These are phyloP conservation scores for Anneissia japonica DNA, from an alignment of 35 echinoderm and acorn worm species.

Conservation along the genomic window DNA sequence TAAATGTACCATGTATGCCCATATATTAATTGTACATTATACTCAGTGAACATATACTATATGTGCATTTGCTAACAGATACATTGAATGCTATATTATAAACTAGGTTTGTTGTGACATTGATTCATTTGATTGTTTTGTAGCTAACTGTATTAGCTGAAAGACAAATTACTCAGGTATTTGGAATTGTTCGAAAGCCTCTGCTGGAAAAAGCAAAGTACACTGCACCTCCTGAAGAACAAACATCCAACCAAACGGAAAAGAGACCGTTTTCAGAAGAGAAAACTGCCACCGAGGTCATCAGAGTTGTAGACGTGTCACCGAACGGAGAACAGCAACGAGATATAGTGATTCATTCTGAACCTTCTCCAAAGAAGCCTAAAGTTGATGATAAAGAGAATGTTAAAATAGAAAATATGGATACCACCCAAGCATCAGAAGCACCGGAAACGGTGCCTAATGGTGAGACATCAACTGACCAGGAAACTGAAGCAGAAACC, in stretches of 20 bases:
- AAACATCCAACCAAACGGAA: too few relatives aligned
- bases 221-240: neutral
- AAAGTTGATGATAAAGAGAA: neutral
- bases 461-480: neutral
- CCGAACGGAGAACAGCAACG: neutral
- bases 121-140: too few relatives aligned
- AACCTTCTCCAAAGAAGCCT: neutral
- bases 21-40: too few relatives aligned
- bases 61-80: too few relatives aligned
- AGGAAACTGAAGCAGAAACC: neutral
- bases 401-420: neutral
- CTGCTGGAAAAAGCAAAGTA: neutral
- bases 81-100: too few relatives aligned
- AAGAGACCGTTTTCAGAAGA: neutral
- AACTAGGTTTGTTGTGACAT: too few relatives aligned
- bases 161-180: conserved; percentile 52
- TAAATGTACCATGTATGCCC: too few relatives aligned
- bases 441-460: neutral
- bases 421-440: neutral
- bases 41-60: too few relatives aligned
- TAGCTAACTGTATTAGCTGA: conserved; percentile 85
- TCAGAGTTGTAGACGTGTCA: neutral
- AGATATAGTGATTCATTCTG: neutral
- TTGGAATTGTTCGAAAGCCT: conserved; percentile 50
- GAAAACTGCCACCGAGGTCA: neutral